These are phyloP conservation scores for Apaloderma vittatum DNA, from an alignment of 2,113 vertebrate genomes.

Conservation along the genomic window DNA sequence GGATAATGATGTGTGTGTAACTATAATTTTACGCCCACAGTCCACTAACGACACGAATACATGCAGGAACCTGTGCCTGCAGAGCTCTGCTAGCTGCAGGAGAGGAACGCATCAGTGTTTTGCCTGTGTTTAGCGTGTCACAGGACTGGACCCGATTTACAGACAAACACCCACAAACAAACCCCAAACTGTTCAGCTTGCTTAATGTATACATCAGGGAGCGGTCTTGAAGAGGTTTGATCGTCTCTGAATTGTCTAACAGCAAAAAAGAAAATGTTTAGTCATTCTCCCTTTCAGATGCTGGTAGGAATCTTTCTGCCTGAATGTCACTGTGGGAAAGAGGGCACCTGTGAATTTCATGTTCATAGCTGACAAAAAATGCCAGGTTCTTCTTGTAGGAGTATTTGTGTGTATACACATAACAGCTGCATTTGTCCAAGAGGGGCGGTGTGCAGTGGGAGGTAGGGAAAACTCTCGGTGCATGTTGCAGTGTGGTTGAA, in stretches of 20 bases:
- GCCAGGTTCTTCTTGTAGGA: not conserved
- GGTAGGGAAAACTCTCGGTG: not conserved
- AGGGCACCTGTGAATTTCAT: not conserved
- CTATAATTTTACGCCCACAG: not conserved
- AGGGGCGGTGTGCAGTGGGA: not conserved
- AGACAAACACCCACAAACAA: not conserved
- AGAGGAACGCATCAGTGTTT: not conserved
- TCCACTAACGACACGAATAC: not conserved
- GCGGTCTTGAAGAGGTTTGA: not conserved
- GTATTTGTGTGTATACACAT: not conserved
- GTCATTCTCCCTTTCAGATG: not conserved
- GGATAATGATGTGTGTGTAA: not conserved
- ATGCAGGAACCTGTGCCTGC: not conserved
- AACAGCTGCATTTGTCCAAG: not conserved
- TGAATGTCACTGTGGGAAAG: not conserved
- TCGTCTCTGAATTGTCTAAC: not conserved
- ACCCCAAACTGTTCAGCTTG: not conserved
- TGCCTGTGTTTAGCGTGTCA: not conserved
- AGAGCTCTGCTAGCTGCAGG: not conserved
- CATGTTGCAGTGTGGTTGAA: not conserved
- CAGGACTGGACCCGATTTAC: not conserved
- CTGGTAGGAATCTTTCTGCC: not conserved
- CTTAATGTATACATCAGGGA: not conserved
- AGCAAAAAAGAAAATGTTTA: not conserved
- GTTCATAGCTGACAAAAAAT: rapidly evolving